Base-by-base conservation (phyloP, 1,140 invertebrate species). In the Paraescarpia echinospica region DNA sequence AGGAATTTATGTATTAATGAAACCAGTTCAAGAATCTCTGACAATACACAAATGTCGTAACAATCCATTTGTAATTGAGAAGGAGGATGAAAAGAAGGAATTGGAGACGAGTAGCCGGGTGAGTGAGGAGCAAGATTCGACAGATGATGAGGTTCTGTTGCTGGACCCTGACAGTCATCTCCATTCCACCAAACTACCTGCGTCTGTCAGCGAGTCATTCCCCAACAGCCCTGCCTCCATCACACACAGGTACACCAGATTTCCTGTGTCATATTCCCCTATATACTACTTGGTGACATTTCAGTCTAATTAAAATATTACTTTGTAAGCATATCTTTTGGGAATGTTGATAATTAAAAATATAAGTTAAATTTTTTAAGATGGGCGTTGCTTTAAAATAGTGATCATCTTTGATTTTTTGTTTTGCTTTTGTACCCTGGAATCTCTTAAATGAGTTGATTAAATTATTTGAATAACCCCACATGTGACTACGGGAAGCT, bases 181-280 rank as follows among this genome's bases (percentile, higher is more conserved):
- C 22, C 48, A 33, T 2, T 89, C 34, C 33, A 92, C 35, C 33
- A 90, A 90, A 34, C 77, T 77, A 41, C 89, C 51, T n/a, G 94
- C 95, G 88, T 94, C 95, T 5, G 34, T 35, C 27, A 95, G 94
- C 18, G 97, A 98, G 94, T 97, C 97, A 14, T 96, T 97, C 91
- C 97, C 97, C 33, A 97, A 97, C 94, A 97, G 97, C 94, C 97
- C 97, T 92, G 96, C 96, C 92, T 96, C 97, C 88, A 94, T 96
- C 93, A 91, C 91, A 48, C 91, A 33, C 33, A 48, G 91, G 91
- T 91, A 41, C 12, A 34, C 22, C 34, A 48, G 8, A 48, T 8
- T 18, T 41, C 41, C 4, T n/a, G n/a, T n/a, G n/a, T n/a, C n/a
- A n/a, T n/a, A n/a, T n/a, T n/a, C n/a, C n/a, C n/a, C n/a, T n/a